phyloP scores from a whole-genome alignment of 2,113 vertebrate genomes.

The Silurus meridionalis region DNA sequence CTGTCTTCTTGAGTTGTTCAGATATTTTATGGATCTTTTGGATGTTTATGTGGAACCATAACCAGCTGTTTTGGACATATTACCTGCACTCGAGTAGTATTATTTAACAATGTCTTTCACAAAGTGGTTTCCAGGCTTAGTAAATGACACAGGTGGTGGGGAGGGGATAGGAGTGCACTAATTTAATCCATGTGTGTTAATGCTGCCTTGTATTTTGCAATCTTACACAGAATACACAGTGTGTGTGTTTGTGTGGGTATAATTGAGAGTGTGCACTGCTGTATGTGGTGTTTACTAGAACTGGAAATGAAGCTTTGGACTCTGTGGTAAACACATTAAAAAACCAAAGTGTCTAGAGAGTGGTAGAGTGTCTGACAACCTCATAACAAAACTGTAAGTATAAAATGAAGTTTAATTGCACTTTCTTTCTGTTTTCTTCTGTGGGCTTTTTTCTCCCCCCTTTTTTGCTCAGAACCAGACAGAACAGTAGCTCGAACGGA shows the following conservation, averaged over 20 bases:
- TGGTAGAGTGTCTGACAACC: slow-evolving; percentile 39
- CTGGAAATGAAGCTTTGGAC: slow-evolving; percentile 16
- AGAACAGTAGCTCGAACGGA: slow-evolving; percentile 41
- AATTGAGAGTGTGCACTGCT: background rate
- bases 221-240: background rate
- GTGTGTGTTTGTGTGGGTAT: background rate
- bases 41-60: too few species aligned
- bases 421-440: slow-evolving; percentile 52
- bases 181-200: too few species aligned
- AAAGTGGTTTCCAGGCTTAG: background rate
- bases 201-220: background rate
- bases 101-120: background rate
- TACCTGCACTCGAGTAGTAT: background rate
- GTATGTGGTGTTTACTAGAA: slow-evolving; percentile 18
- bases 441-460: slow-evolving; percentile 27
- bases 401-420: slow-evolving; percentile 50
- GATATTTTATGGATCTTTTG: too few species aligned
- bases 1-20: too few species aligned
- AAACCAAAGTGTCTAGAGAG: slow-evolving; percentile 46
- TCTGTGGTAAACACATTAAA: slow-evolving; percentile 48
- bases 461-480: slow-evolving; percentile 41
- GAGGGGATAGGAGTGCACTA: background rate
- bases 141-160: background rate
- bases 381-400: slow-evolving; percentile 44
- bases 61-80: too few species aligned